Percentiles rank a stretch among this genome's conserved stretches.
Conservation (phyloP, 2,797 vertebrate species). For the Fistularia commersonii region DNA sequence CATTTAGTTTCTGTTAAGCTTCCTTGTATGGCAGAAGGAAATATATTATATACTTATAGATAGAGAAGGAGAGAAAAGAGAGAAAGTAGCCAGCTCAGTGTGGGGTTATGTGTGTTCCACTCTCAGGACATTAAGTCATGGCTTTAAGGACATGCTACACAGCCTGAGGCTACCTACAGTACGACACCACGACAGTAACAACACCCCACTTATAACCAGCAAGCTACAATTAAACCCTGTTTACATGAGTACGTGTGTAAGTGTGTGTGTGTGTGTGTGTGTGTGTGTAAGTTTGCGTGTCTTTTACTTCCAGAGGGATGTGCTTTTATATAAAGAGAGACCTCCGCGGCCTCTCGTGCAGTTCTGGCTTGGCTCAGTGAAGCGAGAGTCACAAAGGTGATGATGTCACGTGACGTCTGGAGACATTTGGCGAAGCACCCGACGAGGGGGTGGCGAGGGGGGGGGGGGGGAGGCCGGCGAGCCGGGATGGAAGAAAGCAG, state of each 20-base stretch:
- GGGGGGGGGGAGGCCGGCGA: conserved; percentile 21
- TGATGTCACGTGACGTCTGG: conserved; percentile 65
- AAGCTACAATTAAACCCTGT: conserved; percentile 76
- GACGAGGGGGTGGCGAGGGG: conserved; percentile 25
- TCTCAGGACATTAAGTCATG: conserved; percentile 71
- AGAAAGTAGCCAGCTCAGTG: conserved; percentile 54
- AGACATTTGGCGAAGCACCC: conserved; percentile 82
- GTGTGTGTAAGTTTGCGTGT: conserved; percentile 27
- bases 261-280: conserved; percentile 25
- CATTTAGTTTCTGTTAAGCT: conserved; percentile 54
- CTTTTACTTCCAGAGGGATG: conserved; percentile 63
- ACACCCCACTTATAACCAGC: conserved; percentile 68
- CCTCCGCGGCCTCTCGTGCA: conserved; percentile 54
- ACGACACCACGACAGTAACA: conserved; percentile 68
- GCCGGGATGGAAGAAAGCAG: conserved; percentile 54
- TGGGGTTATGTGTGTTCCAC: conserved; percentile 61
- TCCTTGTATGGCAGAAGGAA: conserved; percentile 61
- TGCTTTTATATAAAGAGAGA: conserved; percentile 65
- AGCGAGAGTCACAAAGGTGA: conserved; percentile 69
- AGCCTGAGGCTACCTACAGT: conserved; percentile 68
- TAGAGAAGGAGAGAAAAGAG: conserved; percentile 27
- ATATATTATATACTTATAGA: conserved; percentile 30
- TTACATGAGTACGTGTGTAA: conserved; percentile 58
- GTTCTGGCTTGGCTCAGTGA: conserved; percentile 77
- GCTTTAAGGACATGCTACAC: conserved; percentile 81